phyloP scores from a whole-genome alignment of 2,888 invertebrate genomes.

The Psococerastis gibbosa region DNA sequence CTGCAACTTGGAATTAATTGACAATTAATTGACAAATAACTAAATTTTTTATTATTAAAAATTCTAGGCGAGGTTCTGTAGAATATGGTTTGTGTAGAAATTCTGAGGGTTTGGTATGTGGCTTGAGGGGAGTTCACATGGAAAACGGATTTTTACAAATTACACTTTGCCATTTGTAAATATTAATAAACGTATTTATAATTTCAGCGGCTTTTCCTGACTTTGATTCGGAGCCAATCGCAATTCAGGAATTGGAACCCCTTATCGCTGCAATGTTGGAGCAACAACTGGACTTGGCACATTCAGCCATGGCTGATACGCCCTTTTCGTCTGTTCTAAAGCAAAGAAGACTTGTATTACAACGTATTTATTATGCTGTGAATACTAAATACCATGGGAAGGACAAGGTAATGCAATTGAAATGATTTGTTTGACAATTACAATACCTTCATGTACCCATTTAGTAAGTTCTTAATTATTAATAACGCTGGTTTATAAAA shows the following conservation, averaged over 20 bases:
- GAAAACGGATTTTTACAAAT: no score
- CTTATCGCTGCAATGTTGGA: conserved; percentile 31
- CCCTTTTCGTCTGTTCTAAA: conserved; percentile 35
- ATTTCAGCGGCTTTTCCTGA: conserved; percentile 26
- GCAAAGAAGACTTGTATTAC: conserved; percentile 34
- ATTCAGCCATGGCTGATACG: conserved; percentile 33
- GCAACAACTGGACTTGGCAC: conserved; percentile 33
- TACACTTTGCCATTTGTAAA: no score
- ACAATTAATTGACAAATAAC: no score
- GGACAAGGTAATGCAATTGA: conserved; percentile 25
- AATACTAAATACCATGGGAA: conserved; percentile 33
- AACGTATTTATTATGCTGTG: conserved; percentile 36
- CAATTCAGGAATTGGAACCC: conserved; percentile 31
- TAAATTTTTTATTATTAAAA: no score
- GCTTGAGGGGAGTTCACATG: no score
- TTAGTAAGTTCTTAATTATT: conserved; percentile 1
- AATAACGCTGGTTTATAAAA: neutral
- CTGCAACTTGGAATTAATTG: no score
- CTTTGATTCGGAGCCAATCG: conserved; percentile 32
- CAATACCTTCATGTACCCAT: no score
- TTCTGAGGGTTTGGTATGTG: no score
- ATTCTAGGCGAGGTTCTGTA: no score
- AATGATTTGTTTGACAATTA: conserved; percentile 4
- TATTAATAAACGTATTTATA: no score
- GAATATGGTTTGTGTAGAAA: no score